Percentiles rank a stretch among this genome's conserved stretches.
Evolutionary conservation across 1,140 invertebrate genomes (phyloP).

Genomic region (Drepana arcuata): DNA sequence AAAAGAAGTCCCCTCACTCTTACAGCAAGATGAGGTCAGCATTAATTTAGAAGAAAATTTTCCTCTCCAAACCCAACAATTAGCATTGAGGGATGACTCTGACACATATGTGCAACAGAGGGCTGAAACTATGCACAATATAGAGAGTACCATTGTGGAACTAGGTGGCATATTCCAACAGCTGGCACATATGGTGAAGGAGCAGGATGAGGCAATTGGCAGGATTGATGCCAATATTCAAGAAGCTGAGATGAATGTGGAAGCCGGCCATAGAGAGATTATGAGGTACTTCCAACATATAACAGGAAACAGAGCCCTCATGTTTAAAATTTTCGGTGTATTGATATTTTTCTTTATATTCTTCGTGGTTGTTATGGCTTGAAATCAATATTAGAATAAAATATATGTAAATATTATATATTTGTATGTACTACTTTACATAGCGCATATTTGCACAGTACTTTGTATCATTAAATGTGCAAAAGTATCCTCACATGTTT

Average conservation of each 20-base stretch:
- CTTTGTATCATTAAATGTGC: too few species aligned
- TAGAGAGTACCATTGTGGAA: slow-evolving; percentile 99
- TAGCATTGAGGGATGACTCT: slow-evolving; percentile 86
- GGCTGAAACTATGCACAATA: slow-evolving; percentile 98
- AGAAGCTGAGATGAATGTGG: slow-evolving; percentile 96
- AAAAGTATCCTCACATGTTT: too few species aligned
- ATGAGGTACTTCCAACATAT: slow-evolving; percentile 98
- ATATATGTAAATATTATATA: too few species aligned
- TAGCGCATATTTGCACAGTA: too few species aligned
- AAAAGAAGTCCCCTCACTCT: slow-evolving; percentile 75
- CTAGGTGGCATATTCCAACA: slow-evolving; percentile 99
- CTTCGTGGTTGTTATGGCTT: slow-evolving; percentile 96
- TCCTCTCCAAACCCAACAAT: slow-evolving; percentile 73
- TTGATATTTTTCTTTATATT: slow-evolving; percentile 99
- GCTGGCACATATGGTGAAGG: slow-evolving; percentile 98
- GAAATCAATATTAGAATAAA: neutral
- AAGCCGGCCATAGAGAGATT: slow-evolving; percentile 97
- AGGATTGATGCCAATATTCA: slow-evolving; percentile 98
- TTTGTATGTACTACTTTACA: too few species aligned
- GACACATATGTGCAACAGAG: slow-evolving; percentile 93
- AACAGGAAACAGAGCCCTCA: slow-evolving; percentile 97
- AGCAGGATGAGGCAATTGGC: slow-evolving; percentile 99
- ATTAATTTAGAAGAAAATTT: slow-evolving; percentile 80
- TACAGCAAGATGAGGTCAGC: slow-evolving; percentile 82
- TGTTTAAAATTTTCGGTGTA: slow-evolving; percentile 99